phyloP scores from a whole-genome alignment of 2,797 vertebrate species.

The Falco rusticolus region DNA sequence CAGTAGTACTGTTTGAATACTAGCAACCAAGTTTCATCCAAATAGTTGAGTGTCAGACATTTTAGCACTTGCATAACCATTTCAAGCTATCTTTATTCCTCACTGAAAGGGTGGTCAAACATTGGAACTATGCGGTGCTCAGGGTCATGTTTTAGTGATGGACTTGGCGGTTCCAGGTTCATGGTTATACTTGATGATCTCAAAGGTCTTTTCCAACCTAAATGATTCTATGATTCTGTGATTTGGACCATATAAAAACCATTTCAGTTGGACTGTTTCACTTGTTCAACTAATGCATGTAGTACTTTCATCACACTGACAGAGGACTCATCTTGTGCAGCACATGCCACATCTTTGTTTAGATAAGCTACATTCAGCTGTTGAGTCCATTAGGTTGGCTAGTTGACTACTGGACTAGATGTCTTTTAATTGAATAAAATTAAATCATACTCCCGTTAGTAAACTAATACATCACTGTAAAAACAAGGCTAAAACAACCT shows the following conservation, averaged over 20 bases:
- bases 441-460: neutral
- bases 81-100: neutral
- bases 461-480: neutral
- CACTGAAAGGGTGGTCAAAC: no score
- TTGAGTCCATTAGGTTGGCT: neutral
- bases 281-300: neutral
- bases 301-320: neutral
- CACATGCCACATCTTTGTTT: neutral
- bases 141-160: no score
- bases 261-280: neutral
- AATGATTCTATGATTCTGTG: no score
- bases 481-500: neutral
- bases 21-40: neutral
- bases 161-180: no score
- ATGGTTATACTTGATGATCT: no score
- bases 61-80: neutral
- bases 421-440: neutral
- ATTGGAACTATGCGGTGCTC: no score
- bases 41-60: neutral
- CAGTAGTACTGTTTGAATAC: neutral
- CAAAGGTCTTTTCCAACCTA: no score
- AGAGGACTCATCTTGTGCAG: neutral
- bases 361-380: neutral
- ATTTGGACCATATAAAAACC: neutral
- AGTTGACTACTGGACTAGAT: neutral